Percentiles rank a stretch among this genome's conserved stretches.
These are phyloP conservation scores for Rhabdophis nuchalis DNA, from an alignment of 2,797 vertebrate species.

Conservation along the genomic window DNA sequence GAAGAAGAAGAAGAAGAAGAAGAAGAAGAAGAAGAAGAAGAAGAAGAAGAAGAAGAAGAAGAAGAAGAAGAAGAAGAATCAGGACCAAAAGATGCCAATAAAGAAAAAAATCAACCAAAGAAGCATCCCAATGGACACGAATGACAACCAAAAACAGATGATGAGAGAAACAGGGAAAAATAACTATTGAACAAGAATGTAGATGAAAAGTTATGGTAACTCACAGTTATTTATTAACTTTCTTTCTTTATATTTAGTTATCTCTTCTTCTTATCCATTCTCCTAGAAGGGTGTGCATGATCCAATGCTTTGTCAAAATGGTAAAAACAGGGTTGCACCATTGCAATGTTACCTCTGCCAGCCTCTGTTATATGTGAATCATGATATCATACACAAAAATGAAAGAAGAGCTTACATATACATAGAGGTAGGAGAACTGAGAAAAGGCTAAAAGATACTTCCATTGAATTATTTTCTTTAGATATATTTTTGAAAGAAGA, in stretches of 20 bases:
- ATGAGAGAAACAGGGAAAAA: neutral
- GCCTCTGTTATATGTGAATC: neutral
- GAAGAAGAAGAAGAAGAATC: no score
- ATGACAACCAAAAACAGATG: neutral
- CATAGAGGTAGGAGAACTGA: neutral
- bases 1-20: no score
- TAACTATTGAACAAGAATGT: neutral
- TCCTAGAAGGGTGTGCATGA: neutral
- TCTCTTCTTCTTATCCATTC: neutral
- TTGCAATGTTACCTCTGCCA: neutral
- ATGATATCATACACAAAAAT: neutral
- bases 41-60: no score
- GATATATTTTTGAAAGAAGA: neutral
- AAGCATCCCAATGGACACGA: neutral
- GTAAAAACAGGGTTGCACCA: neutral
- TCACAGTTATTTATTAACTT: neutral
- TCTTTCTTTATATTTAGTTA: no score
- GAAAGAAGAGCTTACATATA: neutral
- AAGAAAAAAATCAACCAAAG: neutral
- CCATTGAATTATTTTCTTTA: neutral
- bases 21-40: no score
- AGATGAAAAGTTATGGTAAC: neutral
- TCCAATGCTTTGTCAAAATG: neutral
- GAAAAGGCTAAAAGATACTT: neutral
- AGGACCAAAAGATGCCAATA: neutral